phyloP scores from a whole-genome alignment of 2,113 vertebrate species.

The Xiphophorus maculatus region DNA sequence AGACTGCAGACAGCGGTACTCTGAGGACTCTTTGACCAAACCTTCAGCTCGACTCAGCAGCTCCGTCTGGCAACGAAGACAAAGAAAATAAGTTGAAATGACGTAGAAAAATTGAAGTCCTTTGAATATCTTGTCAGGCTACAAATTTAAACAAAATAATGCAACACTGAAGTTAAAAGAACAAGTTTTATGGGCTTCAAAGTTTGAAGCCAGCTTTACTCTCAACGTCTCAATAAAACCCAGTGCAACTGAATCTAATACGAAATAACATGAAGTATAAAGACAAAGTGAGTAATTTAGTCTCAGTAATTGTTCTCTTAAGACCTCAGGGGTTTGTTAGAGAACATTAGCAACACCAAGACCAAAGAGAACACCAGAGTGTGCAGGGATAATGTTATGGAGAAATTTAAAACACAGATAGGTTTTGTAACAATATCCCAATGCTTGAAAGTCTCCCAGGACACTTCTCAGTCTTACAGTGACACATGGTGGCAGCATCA shows the following conservation, averaged over 20 bases:
- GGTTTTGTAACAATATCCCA: not conserved
- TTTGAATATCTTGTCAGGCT: not conserved
- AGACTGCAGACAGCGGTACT: slow-evolving; percentile 96
- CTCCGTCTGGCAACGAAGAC: slow-evolving; percentile 79
- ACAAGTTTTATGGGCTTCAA: no score
- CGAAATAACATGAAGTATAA: no score
- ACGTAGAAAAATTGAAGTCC: not conserved
- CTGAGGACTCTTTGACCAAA: slow-evolving; percentile 90
- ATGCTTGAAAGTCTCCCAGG: not conserved
- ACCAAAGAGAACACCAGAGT: not conserved
- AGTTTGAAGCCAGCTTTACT: no score
- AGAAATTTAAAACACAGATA: not conserved
- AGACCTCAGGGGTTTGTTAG: not conserved
- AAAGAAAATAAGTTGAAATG: not conserved
- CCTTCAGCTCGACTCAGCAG: slow-evolving; percentile 88
- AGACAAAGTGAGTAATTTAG: no score
- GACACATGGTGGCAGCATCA: not conserved
- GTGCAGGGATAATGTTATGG: not conserved
- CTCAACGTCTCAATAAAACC: no score
- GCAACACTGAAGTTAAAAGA: no score
- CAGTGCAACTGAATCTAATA: no score
- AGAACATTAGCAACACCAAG: not conserved
- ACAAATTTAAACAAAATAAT: not conserved
- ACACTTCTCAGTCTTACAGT: not conserved
- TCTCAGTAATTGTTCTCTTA: no score